Conservation (phyloP, 2,113 vertebrate species). For the Sterrhoptilus dennistouni region DNA sequence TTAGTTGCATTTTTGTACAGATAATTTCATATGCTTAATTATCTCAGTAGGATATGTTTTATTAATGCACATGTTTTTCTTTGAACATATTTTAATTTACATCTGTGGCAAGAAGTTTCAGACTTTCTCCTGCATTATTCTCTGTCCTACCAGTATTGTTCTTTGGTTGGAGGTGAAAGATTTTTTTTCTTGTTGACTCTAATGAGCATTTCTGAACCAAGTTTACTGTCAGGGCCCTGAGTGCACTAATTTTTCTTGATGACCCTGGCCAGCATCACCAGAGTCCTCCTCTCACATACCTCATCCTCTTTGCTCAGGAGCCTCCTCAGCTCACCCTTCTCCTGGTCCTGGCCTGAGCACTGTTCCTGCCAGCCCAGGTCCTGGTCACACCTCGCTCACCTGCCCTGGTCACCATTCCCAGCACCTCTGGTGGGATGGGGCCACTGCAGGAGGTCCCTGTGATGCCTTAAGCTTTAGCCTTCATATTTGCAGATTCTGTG, state of each 20-base stretch:
- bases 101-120: neutral
- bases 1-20: neutral
- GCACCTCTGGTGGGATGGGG: neutral
- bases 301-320: neutral
- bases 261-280: neutral
- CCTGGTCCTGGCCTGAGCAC: neutral
- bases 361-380: neutral
- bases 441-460: neutral
- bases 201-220: neutral
- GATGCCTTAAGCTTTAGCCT: no score
- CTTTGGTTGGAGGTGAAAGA: neutral
- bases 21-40: neutral
- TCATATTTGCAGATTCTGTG: no score
- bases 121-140: neutral
- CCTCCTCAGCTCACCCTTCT: neutral
- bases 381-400: neutral
- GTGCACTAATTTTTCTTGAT: neutral
- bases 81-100: constrained; percentile 5
- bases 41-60: constrained; percentile 4
- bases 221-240: neutral
- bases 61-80: neutral
- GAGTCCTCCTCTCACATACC: rapidly evolving
- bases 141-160: neutral
- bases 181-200: neutral
- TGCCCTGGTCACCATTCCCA: neutral